phyloP scores from a whole-genome alignment of 2,888 invertebrate species.

The Piscicola geometra region DNA sequence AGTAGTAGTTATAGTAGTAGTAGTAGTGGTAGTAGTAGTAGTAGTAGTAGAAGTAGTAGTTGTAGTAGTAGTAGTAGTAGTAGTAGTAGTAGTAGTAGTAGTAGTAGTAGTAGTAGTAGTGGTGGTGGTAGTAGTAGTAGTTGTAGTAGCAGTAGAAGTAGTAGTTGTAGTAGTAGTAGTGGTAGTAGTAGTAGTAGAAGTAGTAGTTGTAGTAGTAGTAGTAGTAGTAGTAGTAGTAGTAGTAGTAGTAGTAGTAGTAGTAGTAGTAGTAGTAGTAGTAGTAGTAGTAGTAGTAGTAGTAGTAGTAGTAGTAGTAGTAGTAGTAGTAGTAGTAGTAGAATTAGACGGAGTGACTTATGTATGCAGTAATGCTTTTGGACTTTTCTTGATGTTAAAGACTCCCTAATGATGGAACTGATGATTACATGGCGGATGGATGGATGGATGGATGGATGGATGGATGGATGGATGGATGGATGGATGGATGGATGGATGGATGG shows the following conservation, averaged over 20 bases:
- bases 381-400: too few species aligned
- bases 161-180: slow-evolving; percentile 22
- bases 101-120: slow-evolving; percentile 24
- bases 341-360: too few species aligned
- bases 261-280: slow-evolving; percentile 24
- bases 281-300: slow-evolving; percentile 30
- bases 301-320: slow-evolving; percentile 28
- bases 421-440: slow-evolving; percentile 10
- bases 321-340: slow-evolving; percentile 29
- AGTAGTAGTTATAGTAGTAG: slow-evolving; percentile 26
- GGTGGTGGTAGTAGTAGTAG: not conserved
- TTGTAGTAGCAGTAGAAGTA: slow-evolving; percentile 17
- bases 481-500: slow-evolving; percentile 17
- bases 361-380: too few species aligned
- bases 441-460: slow-evolving; percentile 17
- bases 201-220: slow-evolving; percentile 22
- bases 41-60: slow-evolving; percentile 22
- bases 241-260: slow-evolving; percentile 27
- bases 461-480: slow-evolving; percentile 15
- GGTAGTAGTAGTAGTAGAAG: slow-evolving; percentile 20
- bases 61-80: not conserved
- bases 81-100: slow-evolving; percentile 24
- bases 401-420: not conserved
- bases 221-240: slow-evolving; percentile 24
- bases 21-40: slow-evolving; percentile 25